Conservation (phyloP, 2,888 invertebrate genomes). For the Agriopis leucophaearia region DNA sequence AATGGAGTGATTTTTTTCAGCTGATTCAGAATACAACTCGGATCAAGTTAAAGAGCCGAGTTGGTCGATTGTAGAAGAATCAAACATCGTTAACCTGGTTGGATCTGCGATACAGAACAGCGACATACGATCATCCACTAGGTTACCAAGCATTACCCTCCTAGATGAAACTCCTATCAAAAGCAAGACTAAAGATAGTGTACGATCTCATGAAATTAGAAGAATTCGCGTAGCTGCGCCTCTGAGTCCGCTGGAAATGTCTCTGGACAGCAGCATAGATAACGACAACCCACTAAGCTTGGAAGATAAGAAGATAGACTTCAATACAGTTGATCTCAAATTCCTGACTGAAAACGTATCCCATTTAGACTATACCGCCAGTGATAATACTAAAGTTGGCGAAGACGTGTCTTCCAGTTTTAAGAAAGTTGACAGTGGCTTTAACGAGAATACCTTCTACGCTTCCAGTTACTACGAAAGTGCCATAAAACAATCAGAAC, state of each 20-base stretch:
- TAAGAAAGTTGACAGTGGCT: slow-evolving; percentile 79
- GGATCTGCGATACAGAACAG: slow-evolving; percentile 54
- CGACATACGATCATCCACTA: slow-evolving; percentile 63
- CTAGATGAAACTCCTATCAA: slow-evolving; percentile 74
- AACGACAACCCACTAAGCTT: slow-evolving; percentile 70
- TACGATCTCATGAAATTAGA: slow-evolving; percentile 73
- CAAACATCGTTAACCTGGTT: slow-evolving; percentile 63
- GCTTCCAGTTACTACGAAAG: slow-evolving; percentile 82
- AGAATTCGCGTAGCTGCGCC: slow-evolving; percentile 70
- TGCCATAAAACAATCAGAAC: slow-evolving; percentile 83
- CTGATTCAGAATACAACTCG: slow-evolving; percentile 64
- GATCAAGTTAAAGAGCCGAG: slow-evolving; percentile 52
- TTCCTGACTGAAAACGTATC: slow-evolving; percentile 77
- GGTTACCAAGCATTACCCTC: slow-evolving; percentile 57
- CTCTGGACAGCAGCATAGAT: slow-evolving; percentile 76
- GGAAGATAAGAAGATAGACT: slow-evolving; percentile 79
- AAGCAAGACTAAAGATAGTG: slow-evolving; percentile 64
- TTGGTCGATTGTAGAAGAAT: slow-evolving; percentile 72
- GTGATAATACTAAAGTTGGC: slow-evolving; percentile 56
- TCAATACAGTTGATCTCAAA: slow-evolving; percentile 80
- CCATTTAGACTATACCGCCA: slow-evolving; percentile 63
- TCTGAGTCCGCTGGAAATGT: slow-evolving; percentile 72
- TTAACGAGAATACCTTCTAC: slow-evolving; percentile 78
- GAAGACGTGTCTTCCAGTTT: slow-evolving; percentile 69
- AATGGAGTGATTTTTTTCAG: slow-evolving; percentile 54